Conservation (phyloP, 1,140 invertebrate species). For the Magallana gigas region DNA sequence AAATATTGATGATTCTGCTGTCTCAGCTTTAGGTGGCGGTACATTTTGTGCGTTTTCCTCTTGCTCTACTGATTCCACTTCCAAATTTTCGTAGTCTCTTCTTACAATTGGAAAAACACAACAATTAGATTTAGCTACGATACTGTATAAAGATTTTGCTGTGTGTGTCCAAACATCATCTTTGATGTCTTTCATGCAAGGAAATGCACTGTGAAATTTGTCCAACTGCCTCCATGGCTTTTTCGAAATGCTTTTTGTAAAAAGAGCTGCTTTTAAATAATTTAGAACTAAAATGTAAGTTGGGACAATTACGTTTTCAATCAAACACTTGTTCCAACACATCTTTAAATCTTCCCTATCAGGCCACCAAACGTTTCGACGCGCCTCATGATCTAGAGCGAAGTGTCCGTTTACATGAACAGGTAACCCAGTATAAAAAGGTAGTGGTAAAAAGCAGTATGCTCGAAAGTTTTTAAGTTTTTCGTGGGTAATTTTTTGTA, state of each 20-base stretch:
- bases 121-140: background rate
- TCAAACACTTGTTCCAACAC: slow-evolving; percentile 66
- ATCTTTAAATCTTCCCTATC: background rate
- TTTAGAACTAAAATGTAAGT: slow-evolving; percentile 23
- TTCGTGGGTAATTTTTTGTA: background rate
- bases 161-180: slow-evolving; percentile 48
- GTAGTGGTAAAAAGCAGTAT: slow-evolving; percentile 74
- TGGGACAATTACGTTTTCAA: slow-evolving; percentile 39
- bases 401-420: slow-evolving; percentile 75
- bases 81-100: background rate
- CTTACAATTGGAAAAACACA: background rate
- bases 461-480: background rate
- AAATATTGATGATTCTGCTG: background rate
- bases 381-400: slow-evolving; percentile 67
- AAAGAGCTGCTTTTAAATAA: slow-evolving; percentile 46
- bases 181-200: background rate
- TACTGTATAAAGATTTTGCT: background rate
- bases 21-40: background rate
- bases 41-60: background rate
- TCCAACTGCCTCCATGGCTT: slow-evolving; percentile 43
- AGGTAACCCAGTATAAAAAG: slow-evolving; percentile 66
- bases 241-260: slow-evolving; percentile 37
- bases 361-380: slow-evolving; percentile 66
- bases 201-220: slow-evolving; percentile 52
- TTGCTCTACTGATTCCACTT: background rate